phyloP scores from a whole-genome alignment of 2,888 invertebrate species.

The Pterobdella sp. region DNA sequence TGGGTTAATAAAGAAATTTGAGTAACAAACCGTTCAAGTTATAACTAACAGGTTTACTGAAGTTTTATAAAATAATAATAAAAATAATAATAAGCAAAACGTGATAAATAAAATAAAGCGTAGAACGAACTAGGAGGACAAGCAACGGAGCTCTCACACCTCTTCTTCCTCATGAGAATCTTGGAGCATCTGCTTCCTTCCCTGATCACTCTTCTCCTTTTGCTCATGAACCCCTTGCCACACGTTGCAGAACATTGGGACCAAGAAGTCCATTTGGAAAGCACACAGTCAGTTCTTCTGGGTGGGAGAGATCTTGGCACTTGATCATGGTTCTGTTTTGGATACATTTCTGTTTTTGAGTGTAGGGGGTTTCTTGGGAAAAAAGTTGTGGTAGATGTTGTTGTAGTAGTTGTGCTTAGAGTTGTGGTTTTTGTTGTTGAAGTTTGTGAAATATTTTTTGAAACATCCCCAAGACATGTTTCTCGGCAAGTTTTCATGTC shows the following conservation, averaged over 20 bases:
- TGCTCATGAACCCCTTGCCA: conserved; percentile 54
- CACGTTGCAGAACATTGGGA: conserved; percentile 71
- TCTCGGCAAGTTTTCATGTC: conserved; percentile 39
- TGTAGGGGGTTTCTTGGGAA: not conserved
- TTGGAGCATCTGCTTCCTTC: conserved; percentile 46
- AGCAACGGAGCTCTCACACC: conserved; percentile 29
- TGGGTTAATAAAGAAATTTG: not conserved
- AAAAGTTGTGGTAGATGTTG: not conserved
- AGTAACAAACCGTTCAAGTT: not conserved
- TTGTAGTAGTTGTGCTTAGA: not conserved
- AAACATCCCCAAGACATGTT: not conserved
- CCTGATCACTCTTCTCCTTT: conserved; percentile 44
- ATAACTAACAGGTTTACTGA: not conserved
- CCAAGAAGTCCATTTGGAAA: conserved; percentile 70
- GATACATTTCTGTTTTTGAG: not conserved
- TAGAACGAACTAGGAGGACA: conserved; percentile 15
- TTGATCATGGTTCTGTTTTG: not conserved
- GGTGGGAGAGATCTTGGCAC: not conserved
- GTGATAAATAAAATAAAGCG: not conserved
- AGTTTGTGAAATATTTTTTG: not conserved
- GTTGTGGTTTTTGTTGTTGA: not conserved
- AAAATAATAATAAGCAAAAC: not conserved
- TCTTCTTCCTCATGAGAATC: conserved; percentile 39
- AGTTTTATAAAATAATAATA: not conserved
- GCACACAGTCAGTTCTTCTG: conserved; percentile 31